Base-by-base conservation (phyloP, 1,140 invertebrate species). In the Eriosoma lanigerum region DNA sequence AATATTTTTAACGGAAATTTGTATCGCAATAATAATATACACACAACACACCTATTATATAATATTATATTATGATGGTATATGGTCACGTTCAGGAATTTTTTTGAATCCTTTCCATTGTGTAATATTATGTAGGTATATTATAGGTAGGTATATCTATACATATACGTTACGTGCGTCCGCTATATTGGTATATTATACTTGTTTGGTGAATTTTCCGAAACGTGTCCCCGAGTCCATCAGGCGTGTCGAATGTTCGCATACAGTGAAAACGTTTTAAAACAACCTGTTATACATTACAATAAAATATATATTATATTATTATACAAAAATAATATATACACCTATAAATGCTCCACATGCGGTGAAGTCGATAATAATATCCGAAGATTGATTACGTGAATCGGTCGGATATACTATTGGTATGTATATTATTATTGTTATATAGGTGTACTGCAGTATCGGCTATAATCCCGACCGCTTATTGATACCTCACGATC, bases 401-500 rank as follows among this genome's bases (percentile, higher is more conserved):
- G 38, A 6, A 48, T 38, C 56, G 32, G 56, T 46, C 73, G 32
- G n/a, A 29, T 50, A 29, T 38, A 38, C 8, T 38, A 38, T 38
- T 4, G 3, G 32, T 38, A 8, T 38, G 32, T 38, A 38, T 8
- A 44, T n/a, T 64, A 64, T 66, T 44, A 44, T 44, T 58, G 2
- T 8, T 6, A 38, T 38, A 38, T 38, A 38, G 32, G 32, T 38
- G 8, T n/a, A 38, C 32, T 38, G 32, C 32, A 8, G 32, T 38
- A 38, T 38, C 32, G 32, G 32, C 56, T 78, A 29, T 78, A 78
- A 78, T 78, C 75, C 75, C 56, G 75, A 10, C 54, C 38, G 75
- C 75, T 62, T 58, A 78, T 78, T 78, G 75, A 78, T 60, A 78
- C 75, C 75, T 78, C 75, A 78, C 75, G 75, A 78, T 78, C 75